phyloP scores from a whole-genome alignment of 2,888 invertebrate species.

The Melinaea menophilus region DNA sequence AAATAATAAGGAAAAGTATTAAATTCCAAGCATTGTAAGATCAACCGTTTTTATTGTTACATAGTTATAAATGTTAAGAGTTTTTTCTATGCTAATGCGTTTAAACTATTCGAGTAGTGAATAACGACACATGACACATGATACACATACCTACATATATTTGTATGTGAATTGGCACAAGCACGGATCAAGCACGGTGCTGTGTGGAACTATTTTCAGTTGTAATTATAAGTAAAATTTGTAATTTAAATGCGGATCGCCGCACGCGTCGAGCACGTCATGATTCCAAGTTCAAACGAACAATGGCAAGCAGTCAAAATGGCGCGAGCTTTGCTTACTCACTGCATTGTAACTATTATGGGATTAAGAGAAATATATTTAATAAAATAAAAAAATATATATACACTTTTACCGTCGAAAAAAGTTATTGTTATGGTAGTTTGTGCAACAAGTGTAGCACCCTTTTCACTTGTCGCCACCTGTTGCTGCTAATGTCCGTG shows the following conservation, averaged over 20 bases:
- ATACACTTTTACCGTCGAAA: no score
- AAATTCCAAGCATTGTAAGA: no score
- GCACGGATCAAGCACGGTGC: background rate
- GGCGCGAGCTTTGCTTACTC: constrained; percentile 72
- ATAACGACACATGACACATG: no score
- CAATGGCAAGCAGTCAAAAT: constrained; percentile 66
- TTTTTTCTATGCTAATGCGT: no score
- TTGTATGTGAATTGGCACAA: background rate
- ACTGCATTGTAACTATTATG: constrained; percentile 51
- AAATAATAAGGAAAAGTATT: no score
- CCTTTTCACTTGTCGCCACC: constrained; percentile 21
- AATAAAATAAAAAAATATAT: background rate
- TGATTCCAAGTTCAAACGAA: constrained; percentile 72
- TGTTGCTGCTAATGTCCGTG: constrained; percentile 14
- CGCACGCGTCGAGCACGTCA: constrained; percentile 72
- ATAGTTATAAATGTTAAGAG: no score
- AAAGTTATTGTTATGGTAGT: background rate
- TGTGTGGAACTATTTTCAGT: background rate
- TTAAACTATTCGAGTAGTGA: no score
- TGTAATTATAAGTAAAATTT: constrained; percentile 52
- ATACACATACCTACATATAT: no score
- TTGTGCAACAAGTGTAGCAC: constrained; percentile 24
- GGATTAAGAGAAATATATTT: background rate
- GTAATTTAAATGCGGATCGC: constrained; percentile 67
- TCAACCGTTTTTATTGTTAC: no score